Conservation (phyloP, 2,888 invertebrate species). For the Epsilonema sp. region DNA sequence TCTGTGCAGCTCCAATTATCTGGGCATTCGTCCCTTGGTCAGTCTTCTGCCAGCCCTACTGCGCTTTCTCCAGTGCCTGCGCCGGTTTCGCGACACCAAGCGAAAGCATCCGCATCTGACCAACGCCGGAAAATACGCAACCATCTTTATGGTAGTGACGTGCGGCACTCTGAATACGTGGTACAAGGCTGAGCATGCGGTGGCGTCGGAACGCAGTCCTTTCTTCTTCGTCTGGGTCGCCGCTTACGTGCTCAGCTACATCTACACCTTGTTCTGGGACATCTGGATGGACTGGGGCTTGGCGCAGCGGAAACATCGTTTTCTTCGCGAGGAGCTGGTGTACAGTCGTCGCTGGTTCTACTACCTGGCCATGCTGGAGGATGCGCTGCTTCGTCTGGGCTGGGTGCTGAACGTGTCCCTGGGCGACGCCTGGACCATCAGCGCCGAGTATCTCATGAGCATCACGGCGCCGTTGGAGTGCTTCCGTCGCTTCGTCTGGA, state of each 20-base stretch:
- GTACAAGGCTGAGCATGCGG: conserved; percentile 2
- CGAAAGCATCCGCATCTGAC: conserved; percentile 74
- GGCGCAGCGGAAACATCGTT: conserved; percentile 61
- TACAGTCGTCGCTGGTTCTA: conserved; percentile 43
- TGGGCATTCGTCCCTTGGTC: conserved; percentile 59
- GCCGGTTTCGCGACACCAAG: conserved; percentile 77
- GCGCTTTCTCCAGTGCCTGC: conserved; percentile 83
- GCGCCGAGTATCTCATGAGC: conserved; percentile 21
- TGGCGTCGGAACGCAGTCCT: conserved; percentile 5
- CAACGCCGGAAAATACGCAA: conserved; percentile 94
- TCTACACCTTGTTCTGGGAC: conserved; percentile 93
- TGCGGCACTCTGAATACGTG: conserved; percentile 37
- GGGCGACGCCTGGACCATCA: conserved; percentile 23
- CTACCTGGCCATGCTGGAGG: conserved; percentile 88
- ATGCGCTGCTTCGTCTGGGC: conserved; percentile 69
- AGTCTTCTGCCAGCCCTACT: conserved; percentile 90
- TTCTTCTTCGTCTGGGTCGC: conserved; percentile 51
- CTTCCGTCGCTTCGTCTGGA: conserved; percentile 72
- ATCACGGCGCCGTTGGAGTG: conserved; percentile 25
- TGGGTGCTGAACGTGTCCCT: conserved; percentile 72
- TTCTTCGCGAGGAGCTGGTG: conserved; percentile 28
- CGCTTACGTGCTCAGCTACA: conserved; percentile 54
- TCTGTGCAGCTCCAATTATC: conserved; percentile 45
- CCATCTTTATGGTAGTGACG: conserved; percentile 79
- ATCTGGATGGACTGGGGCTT: conserved; percentile 96